A percentile compares a stretch with the other conserved stretches of the same genome.
Evolutionary conservation across 1,140 invertebrate species (phyloP).

Genomic region (Streblospio benedicti): DNA sequence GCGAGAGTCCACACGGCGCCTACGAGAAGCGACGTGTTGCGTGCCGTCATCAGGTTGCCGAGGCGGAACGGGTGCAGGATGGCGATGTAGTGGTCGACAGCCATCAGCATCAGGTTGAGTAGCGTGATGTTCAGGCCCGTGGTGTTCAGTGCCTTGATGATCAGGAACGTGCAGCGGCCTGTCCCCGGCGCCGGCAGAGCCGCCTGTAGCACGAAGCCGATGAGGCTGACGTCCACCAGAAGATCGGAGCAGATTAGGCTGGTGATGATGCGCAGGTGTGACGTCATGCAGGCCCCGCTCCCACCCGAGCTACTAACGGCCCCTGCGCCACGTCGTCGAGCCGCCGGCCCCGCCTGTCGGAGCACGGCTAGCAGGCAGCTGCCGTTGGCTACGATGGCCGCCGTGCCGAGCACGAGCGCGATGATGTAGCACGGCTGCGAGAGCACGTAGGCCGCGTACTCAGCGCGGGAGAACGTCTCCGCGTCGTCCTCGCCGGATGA

Average conservation of each 20-base stretch:
- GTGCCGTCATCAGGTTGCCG: not conserved
- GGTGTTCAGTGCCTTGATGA: not conserved
- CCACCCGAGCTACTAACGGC: too few relatives aligned
- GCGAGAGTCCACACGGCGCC: not conserved
- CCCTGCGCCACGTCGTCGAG: too few relatives aligned
- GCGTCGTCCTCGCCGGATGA: too few relatives aligned
- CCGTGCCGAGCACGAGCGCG: not conserved
- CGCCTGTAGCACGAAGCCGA: not conserved
- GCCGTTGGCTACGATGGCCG: not conserved
- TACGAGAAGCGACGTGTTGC: not conserved
- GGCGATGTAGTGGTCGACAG: not conserved
- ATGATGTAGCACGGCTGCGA: not conserved
- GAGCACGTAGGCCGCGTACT: too few relatives aligned
- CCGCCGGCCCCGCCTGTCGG: too few relatives aligned
- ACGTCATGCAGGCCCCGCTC: too few relatives aligned
- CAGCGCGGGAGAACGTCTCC: too few relatives aligned
- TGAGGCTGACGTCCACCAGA: not conserved
- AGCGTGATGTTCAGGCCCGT: conserved; percentile 15
- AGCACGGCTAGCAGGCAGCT: not conserved
- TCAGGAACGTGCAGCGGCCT: not conserved
- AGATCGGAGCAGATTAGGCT: not conserved
- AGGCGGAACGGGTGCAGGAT: not conserved
- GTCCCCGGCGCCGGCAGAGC: not conserved
- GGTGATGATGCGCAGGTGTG: conserved; percentile 26
- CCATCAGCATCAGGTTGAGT: not conserved